phyloP scores from a whole-genome alignment of 1,140 invertebrate genomes.

The Plutomurus gul region DNA sequence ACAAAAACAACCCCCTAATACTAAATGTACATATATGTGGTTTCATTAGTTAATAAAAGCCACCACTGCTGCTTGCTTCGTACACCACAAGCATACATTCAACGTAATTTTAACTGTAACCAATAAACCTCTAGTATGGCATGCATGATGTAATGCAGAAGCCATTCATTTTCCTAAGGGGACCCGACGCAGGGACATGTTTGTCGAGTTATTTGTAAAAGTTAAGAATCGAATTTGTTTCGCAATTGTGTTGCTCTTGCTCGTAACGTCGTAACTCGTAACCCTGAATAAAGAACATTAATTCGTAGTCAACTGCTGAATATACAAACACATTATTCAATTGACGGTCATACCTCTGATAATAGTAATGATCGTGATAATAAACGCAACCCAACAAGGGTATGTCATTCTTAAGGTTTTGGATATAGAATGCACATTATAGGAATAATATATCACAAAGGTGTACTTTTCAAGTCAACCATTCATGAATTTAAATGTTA shows the following conservation, averaged over 20 bases:
- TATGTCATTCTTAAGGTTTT: background rate
- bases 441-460: no score
- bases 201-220: background rate
- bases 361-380: background rate
- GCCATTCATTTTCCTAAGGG: background rate
- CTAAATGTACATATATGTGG: background rate
- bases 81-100: no score
- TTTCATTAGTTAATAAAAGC: background rate
- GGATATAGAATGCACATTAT: no score
- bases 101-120: no score
- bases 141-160: background rate
- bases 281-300: slow-evolving; percentile 15
- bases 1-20: no score
- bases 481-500: no score
- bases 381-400: background rate
- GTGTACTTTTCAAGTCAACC: no score
- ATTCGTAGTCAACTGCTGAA: background rate
- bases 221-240: background rate
- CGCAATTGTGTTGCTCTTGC: background rate
- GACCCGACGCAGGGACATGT: background rate
- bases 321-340: background rate
- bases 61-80: no score
- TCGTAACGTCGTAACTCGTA: background rate
- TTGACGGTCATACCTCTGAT: background rate
- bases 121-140: no score